These are phyloP conservation scores for Gryllus bimaculatus DNA, from an alignment of 1,140 invertebrate genomes.

Conservation along the genomic window DNA sequence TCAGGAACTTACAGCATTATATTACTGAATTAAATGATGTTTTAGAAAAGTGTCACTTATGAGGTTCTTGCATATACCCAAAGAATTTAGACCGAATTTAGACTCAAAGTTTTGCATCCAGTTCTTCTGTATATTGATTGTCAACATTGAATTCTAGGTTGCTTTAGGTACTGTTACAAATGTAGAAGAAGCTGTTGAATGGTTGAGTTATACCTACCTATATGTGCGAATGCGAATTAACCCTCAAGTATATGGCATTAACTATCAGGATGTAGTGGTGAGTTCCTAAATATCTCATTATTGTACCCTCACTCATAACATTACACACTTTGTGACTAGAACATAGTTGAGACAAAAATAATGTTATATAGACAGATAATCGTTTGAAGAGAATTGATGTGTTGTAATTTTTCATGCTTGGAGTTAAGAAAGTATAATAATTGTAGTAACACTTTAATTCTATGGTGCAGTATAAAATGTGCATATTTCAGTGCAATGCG, in stretches of 20 bases:
- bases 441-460: too few species aligned
- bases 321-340: neutral
- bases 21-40: too few species aligned
- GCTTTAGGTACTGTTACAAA: constrained; percentile 90
- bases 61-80: too few species aligned
- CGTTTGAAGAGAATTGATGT: neutral
- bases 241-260: constrained; percentile 82
- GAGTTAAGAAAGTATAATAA: neutral
- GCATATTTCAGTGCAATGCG: too few species aligned
- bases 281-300: constrained; percentile 12
- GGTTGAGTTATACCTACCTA: constrained; percentile 96
- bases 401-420: neutral
- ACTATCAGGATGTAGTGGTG: constrained; percentile 51
- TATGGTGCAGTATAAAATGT: too few species aligned
- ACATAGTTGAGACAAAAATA: neutral
- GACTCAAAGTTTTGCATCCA: too few species aligned
- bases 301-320: too few species aligned
- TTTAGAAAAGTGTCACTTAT: too few species aligned
- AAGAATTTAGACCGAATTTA: too few species aligned
- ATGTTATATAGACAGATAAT: neutral
- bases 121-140: too few species aligned
- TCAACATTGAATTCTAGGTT: constrained; percentile 46
- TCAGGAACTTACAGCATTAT: too few species aligned
- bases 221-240: constrained; percentile 91
- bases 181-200: constrained; percentile 91